Evolutionary conservation across 2,888 invertebrate genomes (phyloP), one percentile per base, ranked within the genome.

Genomic region (Epinotia brunnichana): DNA sequence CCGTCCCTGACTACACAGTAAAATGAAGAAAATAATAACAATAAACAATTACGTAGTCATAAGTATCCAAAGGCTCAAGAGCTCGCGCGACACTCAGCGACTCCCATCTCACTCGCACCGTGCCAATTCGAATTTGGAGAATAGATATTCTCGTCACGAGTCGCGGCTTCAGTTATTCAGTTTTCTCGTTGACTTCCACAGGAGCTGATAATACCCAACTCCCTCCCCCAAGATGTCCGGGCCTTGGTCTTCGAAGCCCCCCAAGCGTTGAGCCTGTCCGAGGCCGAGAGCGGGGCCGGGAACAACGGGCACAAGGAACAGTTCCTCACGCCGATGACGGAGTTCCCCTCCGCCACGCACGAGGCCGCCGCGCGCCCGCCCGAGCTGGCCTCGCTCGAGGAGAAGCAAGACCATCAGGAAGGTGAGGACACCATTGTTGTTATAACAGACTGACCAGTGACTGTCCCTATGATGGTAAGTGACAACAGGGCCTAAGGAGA

Each of bases 311-410:
- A 85, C 62, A 92, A 90, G 76, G 93, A 94, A 69, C 93, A 93
- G 81, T 94, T 91, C 78, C 80, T 89, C 71, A 94, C 94, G 21
- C 94, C 94, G 35, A 77, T 93, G 83, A 87, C 89, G 5, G 94
- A 94, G 82, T 84, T 91, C 67, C 90, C 92, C 1, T 86, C 83
- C 1, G 82, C 85, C 5, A 82, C 83, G 11, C 91, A 90, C 41
- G 75, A 78, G 3, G 90, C 90, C 53, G 86, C 86, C 13, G 83
- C 85, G 15, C 83, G 83, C 75, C 90, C 84, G 63, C 89, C 92
- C 0, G 92, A 92, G 13, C 79, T 92, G 10, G 88, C 87, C 70
- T 88, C 92, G 1, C 92, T 92, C 10, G 92, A 91, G 56, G 93
- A 93, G 81, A 90, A 87, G 77, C 88, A 85, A 56, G 92, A 91